These are phyloP conservation scores for Antheraea yamamai DNA, from an alignment of 2,888 invertebrate species.

Conservation along the genomic window DNA sequence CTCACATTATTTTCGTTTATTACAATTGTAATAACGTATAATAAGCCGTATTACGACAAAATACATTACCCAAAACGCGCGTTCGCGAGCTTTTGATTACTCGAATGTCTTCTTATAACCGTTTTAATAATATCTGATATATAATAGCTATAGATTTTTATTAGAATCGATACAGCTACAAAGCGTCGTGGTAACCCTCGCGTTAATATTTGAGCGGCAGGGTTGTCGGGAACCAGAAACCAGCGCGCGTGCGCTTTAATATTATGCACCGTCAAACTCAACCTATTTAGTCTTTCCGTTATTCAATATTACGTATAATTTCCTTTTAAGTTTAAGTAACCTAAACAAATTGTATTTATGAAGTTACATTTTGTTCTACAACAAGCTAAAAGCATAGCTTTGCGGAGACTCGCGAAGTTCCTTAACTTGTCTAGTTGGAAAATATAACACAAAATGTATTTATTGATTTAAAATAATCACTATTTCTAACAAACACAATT, in stretches of 20 bases:
- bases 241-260: not conserved
- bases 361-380: not conserved
- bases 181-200: not conserved
- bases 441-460: no score
- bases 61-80: not conserved
- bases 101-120: not conserved
- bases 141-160: not conserved
- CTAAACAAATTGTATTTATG: not conserved
- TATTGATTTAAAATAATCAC: no score
- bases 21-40: conserved; percentile 19
- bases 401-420: no score
- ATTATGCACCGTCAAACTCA: not conserved
- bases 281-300: not conserved
- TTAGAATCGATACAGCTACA: not conserved
- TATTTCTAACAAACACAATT: no score
- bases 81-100: conserved; percentile 8
- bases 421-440: no score
- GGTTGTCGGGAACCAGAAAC: conserved; percentile 3
- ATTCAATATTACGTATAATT: not conserved
- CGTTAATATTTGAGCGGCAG: conserved; percentile 1
- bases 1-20: conserved; percentile 13
- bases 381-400: not conserved
- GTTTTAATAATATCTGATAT: not conserved
- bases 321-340: not conserved
- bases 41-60: conserved; percentile 2